Base-by-base conservation (phyloP, 2,797 vertebrate genomes). In the Gambusia yucatana region DNA sequence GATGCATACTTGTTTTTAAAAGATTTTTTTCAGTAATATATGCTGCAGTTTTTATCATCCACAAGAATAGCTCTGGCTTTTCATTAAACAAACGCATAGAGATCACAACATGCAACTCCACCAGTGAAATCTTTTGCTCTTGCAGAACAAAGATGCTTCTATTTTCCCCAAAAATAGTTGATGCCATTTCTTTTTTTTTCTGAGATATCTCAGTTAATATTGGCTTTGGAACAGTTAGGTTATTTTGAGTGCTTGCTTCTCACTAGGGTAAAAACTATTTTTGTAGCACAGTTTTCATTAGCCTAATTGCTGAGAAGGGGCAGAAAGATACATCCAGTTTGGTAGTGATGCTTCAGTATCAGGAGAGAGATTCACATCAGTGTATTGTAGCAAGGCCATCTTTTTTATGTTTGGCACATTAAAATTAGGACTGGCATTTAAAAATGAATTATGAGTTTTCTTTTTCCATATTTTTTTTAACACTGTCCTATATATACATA, bases 241-340 rank as follows among this genome's bases (percentile, higher is more conserved):
- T 90, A 83, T 88, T 82, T 88, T 85, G 79, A 88, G 74, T 0
- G 0, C 71, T 47, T 22, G 46, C 41, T 39, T 67, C 65, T 84
- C 75, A 61, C 71, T 52, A 71, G 43, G 80, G 61, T 63, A 70
- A 61, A 71, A 22, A 0, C 63, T 25, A 50, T 72, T 82, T 84
- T 73, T 79, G 48, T 55, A 70, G 63, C 70, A 59, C 48, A 36
- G 22, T 87, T 76, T 86, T 30, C 14, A 4, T 77, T 67, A 10
- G 55, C 41, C 48, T 67, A 47, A 52, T 44, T 82, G 72, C 77
- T 77, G 50, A 41, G 59, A 36, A 43, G 17, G 11, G n/a, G 50
- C 41, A 72, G 46, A 33, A 75, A 71, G 28, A 77, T n/a, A 22
- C 46, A 33, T 30, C 11, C 59, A 28, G 52, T 76, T 80, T 36